Evolutionary conservation across 2,113 vertebrate genomes (phyloP).

Genomic region (Odobenus rosmarus): DNA sequence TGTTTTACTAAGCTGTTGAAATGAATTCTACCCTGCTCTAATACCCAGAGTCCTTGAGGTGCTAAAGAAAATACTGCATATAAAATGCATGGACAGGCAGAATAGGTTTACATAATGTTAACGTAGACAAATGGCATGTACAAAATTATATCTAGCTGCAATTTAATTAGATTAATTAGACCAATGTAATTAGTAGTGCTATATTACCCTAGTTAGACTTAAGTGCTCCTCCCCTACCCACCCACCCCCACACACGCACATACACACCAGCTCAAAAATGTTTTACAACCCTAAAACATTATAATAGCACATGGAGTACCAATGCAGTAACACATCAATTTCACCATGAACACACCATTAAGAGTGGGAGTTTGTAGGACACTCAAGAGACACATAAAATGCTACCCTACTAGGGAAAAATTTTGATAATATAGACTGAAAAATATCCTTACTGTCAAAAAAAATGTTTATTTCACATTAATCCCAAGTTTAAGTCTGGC

Average conservation of each 20-base stretch:
- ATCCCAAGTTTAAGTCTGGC: conserved; percentile 82
- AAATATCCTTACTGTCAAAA: conserved; percentile 85
- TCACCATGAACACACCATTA: conserved; percentile 85
- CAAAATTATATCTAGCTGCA: conserved; percentile 83
- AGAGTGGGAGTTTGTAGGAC: conserved; percentile 85
- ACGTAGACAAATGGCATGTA: conserved; percentile 85
- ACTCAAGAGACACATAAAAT: conserved; percentile 86
- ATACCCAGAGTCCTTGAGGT: conserved; percentile 44
- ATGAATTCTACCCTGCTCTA: not conserved
- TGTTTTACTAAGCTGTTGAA: not conserved
- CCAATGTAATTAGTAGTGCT: conserved; percentile 86
- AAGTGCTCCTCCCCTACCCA: not conserved
- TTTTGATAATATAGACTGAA: conserved; percentile 86
- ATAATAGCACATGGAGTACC: conserved; percentile 66
- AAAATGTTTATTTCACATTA: conserved; percentile 83
- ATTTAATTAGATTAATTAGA: conserved; percentile 90
- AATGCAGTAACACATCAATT: conserved; percentile 81
- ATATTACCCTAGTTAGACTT: conserved; percentile 80
- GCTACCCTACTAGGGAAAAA: conserved; percentile 81
- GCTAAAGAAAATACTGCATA: conserved; percentile 61
- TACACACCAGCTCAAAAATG: conserved; percentile 70
- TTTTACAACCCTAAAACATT: conserved; percentile 82
- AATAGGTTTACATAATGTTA: conserved; percentile 84
- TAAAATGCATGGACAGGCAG: conserved; percentile 84
- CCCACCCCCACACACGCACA: not conserved